Percentiles rank a stretch among this genome's conserved stretches.
Conservation (phyloP, 1,140 invertebrate genomes). For the Apis florea region DNA sequence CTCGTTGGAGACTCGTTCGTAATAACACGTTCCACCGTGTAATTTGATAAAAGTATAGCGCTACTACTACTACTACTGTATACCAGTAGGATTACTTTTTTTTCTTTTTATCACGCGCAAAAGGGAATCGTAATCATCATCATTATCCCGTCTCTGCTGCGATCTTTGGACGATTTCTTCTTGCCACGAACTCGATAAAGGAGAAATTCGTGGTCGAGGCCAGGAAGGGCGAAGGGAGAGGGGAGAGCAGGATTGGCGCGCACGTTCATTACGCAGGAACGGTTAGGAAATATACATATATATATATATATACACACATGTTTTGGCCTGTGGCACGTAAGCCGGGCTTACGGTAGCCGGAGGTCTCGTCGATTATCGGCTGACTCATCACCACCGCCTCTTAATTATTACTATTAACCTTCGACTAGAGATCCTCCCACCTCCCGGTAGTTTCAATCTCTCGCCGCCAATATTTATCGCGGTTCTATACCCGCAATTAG, state of each 20-base stretch:
- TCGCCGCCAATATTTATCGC: constrained; percentile 5
- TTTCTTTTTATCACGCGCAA: not conserved
- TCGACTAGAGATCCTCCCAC: constrained; percentile 24
- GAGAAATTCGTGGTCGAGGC: not conserved
- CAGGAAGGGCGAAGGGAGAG: not conserved
- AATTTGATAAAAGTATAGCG: not conserved
- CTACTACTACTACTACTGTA: too few species aligned
- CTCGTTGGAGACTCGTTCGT: not conserved
- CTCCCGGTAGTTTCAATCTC: not conserved
- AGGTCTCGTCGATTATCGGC: constrained; percentile 42
- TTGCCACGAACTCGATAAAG: not conserved
- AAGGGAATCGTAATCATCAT: not conserved
- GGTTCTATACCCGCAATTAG: not conserved
- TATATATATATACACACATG: too few species aligned
- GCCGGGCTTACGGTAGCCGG: constrained; percentile 39
- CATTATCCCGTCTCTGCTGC: not conserved
- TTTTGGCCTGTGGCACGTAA: constrained; percentile 25
- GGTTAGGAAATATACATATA: not conserved
- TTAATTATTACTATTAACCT: constrained; percentile 56
- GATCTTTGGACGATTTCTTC: not conserved
- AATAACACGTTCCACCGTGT: not conserved
- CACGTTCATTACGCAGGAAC: not conserved
- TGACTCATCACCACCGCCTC: constrained; percentile 54
- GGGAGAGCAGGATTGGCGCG: too few species aligned
- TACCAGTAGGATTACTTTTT: not conserved